Percentiles rank a stretch among this genome's conserved stretches.
Conservation (phyloP, 2,113 vertebrate genomes). For the Nannospalax galili region DNA sequence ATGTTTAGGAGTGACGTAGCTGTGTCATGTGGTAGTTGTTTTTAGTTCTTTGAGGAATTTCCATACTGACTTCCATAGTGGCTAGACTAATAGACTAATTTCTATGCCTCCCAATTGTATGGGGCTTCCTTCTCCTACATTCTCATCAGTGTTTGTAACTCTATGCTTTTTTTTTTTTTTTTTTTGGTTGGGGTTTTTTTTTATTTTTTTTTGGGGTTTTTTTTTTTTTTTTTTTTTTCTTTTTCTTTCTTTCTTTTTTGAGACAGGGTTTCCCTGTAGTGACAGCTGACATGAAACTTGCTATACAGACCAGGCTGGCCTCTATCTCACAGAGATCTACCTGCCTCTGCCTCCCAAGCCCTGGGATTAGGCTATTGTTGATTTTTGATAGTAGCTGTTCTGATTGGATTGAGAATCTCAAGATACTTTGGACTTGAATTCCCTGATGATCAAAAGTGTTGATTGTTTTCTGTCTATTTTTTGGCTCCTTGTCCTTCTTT, state of each 20-base stretch:
- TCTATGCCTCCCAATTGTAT: too few relatives aligned
- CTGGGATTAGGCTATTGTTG: background rate
- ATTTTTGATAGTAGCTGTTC: background rate
- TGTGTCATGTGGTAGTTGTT: background rate
- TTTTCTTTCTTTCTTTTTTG: too few relatives aligned
- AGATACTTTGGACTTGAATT: background rate
- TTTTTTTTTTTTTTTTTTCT: too few relatives aligned
- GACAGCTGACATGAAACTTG: too few relatives aligned
- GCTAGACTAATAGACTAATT: background rate
- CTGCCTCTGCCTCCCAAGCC: too few relatives aligned
- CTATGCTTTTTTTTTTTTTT: background rate
- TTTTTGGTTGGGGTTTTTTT: background rate
- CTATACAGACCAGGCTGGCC: too few relatives aligned
- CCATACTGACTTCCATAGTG: background rate
- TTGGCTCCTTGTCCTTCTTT: background rate
- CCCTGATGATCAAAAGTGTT: background rate
- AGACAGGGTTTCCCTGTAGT: too few relatives aligned
- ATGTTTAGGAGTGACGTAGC: background rate
- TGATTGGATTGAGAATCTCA: background rate
- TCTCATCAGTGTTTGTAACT: background rate
- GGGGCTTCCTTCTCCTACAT: background rate
- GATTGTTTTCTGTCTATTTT: background rate
- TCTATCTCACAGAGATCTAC: too few relatives aligned
- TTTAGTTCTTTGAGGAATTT: background rate
- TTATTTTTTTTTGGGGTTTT: too few relatives aligned